Base-by-base conservation (phyloP, 2,888 invertebrate genomes). In the Morpho helenor region DNA sequence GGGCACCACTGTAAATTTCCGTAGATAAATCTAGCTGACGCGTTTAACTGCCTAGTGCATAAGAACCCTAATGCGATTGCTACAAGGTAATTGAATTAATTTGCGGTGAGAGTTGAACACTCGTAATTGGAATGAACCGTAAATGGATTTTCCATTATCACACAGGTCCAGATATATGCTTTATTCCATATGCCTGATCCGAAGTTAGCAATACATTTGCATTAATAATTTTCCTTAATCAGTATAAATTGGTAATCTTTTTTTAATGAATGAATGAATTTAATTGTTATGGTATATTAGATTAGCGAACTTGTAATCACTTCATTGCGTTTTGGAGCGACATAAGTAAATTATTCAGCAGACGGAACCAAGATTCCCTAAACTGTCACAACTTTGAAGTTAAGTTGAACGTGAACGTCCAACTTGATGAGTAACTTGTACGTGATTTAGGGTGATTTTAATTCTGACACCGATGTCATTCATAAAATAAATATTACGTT, bases 321-420 rank as follows among this genome's bases (percentile, higher is more conserved):
- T 82, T 82, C 80, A 83, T 82, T 83, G 79, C 80, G 80, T 82
- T 80, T 80, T 73, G 31, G 75, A 67, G 75, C 74, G 78, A 76
- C 80, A n/a, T 49, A 49, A 49, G 39, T 49, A 39, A 31, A 49
- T 49, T 49, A 60, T 53, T 56, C 50, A 49, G 39, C 49, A 49
- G 9, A 22, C 45, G 46, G 49, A 44, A 58, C 41, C 46, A 23
- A 60, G 23, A 49, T 23, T 49, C 42, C 40, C 42, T 22, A 39
- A 45, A 52, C 49, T 56, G 42, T 52, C 49, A 52, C 49, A 60
- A 60, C 56, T 60, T 56, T 41, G 45, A 49, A 49, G 41, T 42
- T 50, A 41, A 54, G 44, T 58, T 54, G 31, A 50, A 46, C 45
- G 51, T n/a, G 42, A 46, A 44, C 31, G 41, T 50, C 23, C 39